These are phyloP conservation scores for Dendrolimus pini DNA, from an alignment of 2,888 invertebrate genomes.

Conservation along the genomic window DNA sequence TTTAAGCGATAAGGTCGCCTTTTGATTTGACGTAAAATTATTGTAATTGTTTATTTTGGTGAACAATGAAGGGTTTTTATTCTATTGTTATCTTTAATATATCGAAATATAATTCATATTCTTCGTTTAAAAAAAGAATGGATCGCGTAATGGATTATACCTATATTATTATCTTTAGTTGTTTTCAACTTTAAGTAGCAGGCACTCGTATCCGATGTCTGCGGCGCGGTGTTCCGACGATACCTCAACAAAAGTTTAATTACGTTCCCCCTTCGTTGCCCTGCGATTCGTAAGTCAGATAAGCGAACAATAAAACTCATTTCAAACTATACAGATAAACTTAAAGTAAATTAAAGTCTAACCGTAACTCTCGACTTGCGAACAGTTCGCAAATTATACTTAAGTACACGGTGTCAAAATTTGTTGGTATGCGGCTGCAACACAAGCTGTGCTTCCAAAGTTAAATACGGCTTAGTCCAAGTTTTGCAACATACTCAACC, in stretches of 20 bases:
- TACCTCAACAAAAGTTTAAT: conserved; percentile 2
- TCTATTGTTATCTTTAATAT: no score
- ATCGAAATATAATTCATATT: no score
- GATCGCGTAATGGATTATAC: no score
- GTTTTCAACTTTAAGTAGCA: neutral
- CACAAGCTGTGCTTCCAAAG: conserved; percentile 63
- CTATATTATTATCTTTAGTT: neutral
- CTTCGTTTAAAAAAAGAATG: no score
- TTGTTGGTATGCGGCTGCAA: conserved; percentile 63
- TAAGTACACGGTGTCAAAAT: conserved; percentile 60
- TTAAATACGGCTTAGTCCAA: conserved; percentile 70
- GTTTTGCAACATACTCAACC: conserved; percentile 57
- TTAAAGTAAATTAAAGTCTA: conserved; percentile 41
- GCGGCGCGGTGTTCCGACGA: conserved; percentile 4
- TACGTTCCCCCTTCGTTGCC: neutral
- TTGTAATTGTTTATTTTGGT: no score
- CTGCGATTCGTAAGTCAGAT: conserved; percentile 27
- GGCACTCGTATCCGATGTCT: neutral
- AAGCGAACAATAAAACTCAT: conserved; percentile 30
- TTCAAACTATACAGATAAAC: conserved; percentile 29
- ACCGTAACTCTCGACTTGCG: conserved; percentile 11
- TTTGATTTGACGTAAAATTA: no score
- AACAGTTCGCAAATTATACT: conserved; percentile 34
- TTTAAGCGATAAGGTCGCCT: no score
- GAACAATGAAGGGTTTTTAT: no score